phyloP scores from a whole-genome alignment of 2,113 vertebrate species.

The Redunca redunca region DNA sequence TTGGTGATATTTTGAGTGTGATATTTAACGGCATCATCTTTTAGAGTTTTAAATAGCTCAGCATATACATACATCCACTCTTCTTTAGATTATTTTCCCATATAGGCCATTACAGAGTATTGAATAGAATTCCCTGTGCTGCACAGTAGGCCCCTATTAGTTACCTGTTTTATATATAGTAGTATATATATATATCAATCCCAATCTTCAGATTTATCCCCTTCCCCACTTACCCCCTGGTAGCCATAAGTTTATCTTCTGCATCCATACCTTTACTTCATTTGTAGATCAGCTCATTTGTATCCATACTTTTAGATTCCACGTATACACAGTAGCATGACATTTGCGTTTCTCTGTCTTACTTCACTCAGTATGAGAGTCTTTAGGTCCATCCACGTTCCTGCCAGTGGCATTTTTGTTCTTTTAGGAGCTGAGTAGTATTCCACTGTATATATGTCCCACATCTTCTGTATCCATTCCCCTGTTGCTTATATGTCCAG shows the following conservation, averaged over 20 bases:
- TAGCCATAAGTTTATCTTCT: background rate
- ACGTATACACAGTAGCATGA: background rate
- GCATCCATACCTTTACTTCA: background rate
- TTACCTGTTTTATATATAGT: background rate
- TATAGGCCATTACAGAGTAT: background rate
- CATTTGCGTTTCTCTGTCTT: background rate
- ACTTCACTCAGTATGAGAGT: background rate
- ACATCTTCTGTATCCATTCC: background rate
- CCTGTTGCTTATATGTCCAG: background rate
- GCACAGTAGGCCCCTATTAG: background rate
- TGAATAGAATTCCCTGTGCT: background rate
- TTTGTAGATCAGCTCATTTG: background rate
- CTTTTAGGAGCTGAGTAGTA: background rate
- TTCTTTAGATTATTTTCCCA: background rate
- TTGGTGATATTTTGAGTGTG: background rate
- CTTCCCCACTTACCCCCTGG: background rate
- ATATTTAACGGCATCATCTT: background rate
- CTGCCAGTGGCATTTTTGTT: background rate
- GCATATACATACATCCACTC: background rate
- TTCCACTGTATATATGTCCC: background rate
- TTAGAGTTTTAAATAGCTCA: background rate
- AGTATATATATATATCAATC: background rate
- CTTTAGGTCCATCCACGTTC: background rate
- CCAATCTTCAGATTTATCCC: background rate
- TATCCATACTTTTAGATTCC: background rate